Evolutionary conservation across 1,140 invertebrate genomes (phyloP).

Genomic region (Globodera rostochiensis): DNA sequence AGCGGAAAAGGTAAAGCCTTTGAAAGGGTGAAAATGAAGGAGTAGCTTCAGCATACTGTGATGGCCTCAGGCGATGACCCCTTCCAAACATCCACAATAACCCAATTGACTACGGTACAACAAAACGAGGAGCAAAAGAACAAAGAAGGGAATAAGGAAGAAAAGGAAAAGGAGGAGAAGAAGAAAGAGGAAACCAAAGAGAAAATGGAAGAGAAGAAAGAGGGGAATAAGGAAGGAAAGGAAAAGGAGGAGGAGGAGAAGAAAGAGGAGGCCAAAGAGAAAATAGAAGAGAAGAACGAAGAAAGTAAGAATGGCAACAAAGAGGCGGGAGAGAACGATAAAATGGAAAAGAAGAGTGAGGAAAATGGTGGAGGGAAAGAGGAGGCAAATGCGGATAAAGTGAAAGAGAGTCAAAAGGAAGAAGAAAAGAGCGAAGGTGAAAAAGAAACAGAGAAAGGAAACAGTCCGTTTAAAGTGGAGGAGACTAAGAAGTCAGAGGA

Average conservation of each 20-base stretch:
- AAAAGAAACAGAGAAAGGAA: background rate
- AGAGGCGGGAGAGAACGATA: too few relatives aligned
- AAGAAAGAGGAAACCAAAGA: background rate
- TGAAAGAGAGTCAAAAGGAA: too few relatives aligned
- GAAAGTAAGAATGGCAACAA: too few relatives aligned
- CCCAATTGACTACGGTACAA: background rate
- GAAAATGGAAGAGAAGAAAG: too few relatives aligned
- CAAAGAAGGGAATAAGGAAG: background rate
- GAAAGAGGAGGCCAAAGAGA: background rate
- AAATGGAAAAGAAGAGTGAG: too few relatives aligned
- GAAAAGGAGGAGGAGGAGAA: background rate
- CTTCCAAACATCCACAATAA: background rate
- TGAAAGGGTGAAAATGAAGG: background rate
- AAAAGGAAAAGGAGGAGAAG: background rate
- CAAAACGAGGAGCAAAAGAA: background rate
- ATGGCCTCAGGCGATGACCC: background rate
- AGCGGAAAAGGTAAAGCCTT: background rate
- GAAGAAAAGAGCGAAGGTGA: background rate
- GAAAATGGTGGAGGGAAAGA: too few relatives aligned
- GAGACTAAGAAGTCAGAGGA: background rate
- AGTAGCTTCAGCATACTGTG: too few relatives aligned
- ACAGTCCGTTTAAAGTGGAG: background rate
- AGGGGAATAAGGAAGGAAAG: background rate
- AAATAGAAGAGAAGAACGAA: too few relatives aligned
- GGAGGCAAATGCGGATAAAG: too few relatives aligned